Conservation (phyloP, 2,888 invertebrate species). For the Folsomia candida region DNA sequence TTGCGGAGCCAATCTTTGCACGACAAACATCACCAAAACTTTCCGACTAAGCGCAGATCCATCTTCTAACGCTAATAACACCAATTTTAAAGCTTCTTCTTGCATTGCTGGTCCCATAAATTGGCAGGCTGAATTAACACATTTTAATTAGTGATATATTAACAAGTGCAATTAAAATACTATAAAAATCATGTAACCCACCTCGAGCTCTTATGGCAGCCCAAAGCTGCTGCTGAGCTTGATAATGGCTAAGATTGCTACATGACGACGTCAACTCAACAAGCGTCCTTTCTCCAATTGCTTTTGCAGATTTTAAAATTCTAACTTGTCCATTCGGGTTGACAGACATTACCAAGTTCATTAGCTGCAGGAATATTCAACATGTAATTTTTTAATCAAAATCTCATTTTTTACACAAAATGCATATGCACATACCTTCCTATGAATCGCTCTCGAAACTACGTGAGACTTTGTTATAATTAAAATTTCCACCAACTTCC, state of each 20-base stretch:
- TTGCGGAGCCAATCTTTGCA: conserved; percentile 91
- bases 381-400: neutral
- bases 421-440: conserved; percentile 30
- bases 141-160: too few species aligned
- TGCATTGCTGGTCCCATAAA: conserved; percentile 75
- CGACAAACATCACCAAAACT: conserved; percentile 97
- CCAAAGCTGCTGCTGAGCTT: conserved; percentile 49
- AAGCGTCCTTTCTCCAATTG: conserved; percentile 37
- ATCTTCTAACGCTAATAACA: conserved; percentile 89
- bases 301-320: conserved; percentile 29
- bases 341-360: conserved; percentile 29
- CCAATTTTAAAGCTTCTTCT: conserved; percentile 93
- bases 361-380: conserved; percentile 18
- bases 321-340: conserved; percentile 24
- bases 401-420: neutral
- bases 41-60: conserved; percentile 90
- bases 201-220: conserved; percentile 36
- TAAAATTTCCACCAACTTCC: conserved; percentile 31
- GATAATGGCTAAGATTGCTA: conserved; percentile 40
- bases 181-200: conserved; percentile 1
- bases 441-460: conserved; percentile 39
- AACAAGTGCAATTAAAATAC: conserved; percentile 26
- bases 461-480: conserved; percentile 28
- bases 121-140: conserved; percentile 14
- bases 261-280: conserved; percentile 39